These are phyloP conservation scores for Microplitis manilae DNA, from an alignment of 2,888 invertebrate species.

Conservation along the genomic window DNA sequence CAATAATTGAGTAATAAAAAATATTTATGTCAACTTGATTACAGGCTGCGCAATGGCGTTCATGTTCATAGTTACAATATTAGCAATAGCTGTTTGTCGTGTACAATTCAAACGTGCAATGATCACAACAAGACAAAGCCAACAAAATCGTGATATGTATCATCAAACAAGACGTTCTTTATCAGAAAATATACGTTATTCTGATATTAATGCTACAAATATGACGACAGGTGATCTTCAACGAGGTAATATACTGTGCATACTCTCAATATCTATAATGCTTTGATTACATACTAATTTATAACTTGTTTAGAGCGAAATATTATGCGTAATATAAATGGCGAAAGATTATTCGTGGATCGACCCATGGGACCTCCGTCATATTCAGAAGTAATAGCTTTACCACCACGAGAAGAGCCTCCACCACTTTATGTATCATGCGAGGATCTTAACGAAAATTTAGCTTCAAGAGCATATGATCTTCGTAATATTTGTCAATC, in stretches of 20 bases:
- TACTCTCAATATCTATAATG: neutral
- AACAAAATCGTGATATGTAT: slow-evolving; percentile 52
- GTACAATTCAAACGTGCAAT: slow-evolving; percentile 69
- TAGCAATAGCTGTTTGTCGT: slow-evolving; percentile 71
- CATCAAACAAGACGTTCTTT: slow-evolving; percentile 49
- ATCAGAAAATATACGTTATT: slow-evolving; percentile 54
- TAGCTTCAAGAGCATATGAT: slow-evolving; percentile 36
- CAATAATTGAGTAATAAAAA: slow-evolving; percentile 11
- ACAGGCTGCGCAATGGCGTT: slow-evolving; percentile 72
- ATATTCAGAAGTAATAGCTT: slow-evolving; percentile 67
- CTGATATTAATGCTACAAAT: slow-evolving; percentile 60
- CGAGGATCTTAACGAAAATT: slow-evolving; percentile 53
- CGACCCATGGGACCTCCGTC: slow-evolving; percentile 70
- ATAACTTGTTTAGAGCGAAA: slow-evolving; percentile 56
- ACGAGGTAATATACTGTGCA: slow-evolving; percentile 41
- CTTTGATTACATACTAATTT: slow-evolving; percentile 1
- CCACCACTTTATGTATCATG: slow-evolving; percentile 69
- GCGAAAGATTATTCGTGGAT: slow-evolving; percentile 70
- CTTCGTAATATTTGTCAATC: slow-evolving; percentile 20
- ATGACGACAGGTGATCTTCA: slow-evolving; percentile 53
- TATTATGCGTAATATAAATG: slow-evolving; percentile 70
- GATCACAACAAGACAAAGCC: slow-evolving; percentile 58
- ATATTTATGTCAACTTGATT: slow-evolving; percentile 34
- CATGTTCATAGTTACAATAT: slow-evolving; percentile 70
- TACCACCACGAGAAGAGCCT: slow-evolving; percentile 71